phyloP scores from a whole-genome alignment of 2,113 vertebrate genomes.

The Atrichornis clamosus region DNA sequence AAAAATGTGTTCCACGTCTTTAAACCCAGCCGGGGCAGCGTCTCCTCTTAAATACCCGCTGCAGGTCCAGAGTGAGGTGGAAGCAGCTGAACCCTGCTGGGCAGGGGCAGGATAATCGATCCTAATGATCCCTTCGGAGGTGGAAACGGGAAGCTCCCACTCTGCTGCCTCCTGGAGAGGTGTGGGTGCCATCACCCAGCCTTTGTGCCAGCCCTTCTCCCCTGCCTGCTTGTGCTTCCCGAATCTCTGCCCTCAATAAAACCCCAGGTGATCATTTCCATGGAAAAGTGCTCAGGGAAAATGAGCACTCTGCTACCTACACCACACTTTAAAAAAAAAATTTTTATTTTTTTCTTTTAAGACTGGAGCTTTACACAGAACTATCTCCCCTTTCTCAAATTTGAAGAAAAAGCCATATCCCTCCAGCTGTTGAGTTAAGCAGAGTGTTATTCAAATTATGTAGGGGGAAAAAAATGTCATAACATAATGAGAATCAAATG shows the following conservation, averaged over 20 bases:
- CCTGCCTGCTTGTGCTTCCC: not conserved
- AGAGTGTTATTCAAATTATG: slow-evolving; percentile 65
- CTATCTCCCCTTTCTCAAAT: not conserved
- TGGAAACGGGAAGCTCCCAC: not conserved
- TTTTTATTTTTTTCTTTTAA: not conserved
- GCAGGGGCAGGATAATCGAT: not conserved
- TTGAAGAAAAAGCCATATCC: not conserved
- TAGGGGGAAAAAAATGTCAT: slow-evolving; percentile 45
- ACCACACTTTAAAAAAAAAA: not conserved
- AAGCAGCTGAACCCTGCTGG: not conserved
- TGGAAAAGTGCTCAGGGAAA: not conserved
- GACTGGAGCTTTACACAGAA: not conserved
- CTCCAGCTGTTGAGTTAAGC: slow-evolving; percentile 62
- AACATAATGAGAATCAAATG: slow-evolving; percentile 67
- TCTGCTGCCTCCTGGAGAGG: not conserved
- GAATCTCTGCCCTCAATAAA: not conserved
- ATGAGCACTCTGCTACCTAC: not conserved
- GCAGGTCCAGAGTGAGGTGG: not conserved
- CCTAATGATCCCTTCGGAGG: not conserved
- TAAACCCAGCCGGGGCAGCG: not conserved
- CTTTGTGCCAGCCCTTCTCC: not conserved
- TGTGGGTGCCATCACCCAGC: not conserved
- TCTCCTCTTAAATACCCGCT: not conserved
- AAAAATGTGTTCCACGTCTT: not conserved
- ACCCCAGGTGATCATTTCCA: not conserved